A percentile compares a stretch with the other conserved stretches of the same genome.
Evolutionary conservation across 2,797 vertebrate species (phyloP).

Genomic region (Protosalanx chinensis): DNA sequence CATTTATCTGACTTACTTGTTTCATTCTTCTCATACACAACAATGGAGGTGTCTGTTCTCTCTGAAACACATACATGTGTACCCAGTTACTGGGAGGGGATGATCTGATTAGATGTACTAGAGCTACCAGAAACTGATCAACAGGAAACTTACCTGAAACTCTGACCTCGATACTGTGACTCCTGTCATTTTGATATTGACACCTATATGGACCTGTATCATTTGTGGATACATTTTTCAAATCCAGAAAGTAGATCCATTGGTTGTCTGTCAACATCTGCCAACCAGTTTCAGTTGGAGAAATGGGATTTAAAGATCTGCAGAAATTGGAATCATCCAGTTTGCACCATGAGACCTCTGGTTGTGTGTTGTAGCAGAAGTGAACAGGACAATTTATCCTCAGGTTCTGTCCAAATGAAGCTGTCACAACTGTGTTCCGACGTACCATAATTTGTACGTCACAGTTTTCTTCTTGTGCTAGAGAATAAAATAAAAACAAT

Average conservation of each 20-base stretch:
- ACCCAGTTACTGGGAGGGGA: neutral
- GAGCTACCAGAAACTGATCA: neutral
- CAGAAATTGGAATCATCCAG: accelerated
- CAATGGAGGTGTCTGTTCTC: accelerated
- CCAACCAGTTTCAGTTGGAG: constrained; percentile 9
- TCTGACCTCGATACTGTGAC: constrained; percentile 20
- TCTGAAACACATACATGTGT: constrained; percentile 25
- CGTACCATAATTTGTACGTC: accelerated
- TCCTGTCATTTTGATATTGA: accelerated
- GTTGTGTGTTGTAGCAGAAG: constrained; percentile 8
- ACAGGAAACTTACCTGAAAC: constrained; percentile 32
- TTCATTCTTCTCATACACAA: neutral
- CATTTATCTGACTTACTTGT: constrained; percentile 23
- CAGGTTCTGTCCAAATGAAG: accelerated
- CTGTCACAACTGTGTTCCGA: accelerated
- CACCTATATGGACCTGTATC: constrained; percentile 43
- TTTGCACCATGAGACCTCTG: constrained; percentile 41
- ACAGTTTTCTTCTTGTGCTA: constrained; percentile 27
- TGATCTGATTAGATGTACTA: neutral
- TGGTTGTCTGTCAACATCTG: accelerated
- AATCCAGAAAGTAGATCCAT: neutral
- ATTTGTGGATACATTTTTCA: neutral
- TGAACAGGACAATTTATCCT: neutral
- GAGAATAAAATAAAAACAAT: constrained; percentile 56
- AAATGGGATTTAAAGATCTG: neutral